Base-by-base conservation (phyloP, 1,140 invertebrate genomes). In the Andrena cerasifolii region DNA sequence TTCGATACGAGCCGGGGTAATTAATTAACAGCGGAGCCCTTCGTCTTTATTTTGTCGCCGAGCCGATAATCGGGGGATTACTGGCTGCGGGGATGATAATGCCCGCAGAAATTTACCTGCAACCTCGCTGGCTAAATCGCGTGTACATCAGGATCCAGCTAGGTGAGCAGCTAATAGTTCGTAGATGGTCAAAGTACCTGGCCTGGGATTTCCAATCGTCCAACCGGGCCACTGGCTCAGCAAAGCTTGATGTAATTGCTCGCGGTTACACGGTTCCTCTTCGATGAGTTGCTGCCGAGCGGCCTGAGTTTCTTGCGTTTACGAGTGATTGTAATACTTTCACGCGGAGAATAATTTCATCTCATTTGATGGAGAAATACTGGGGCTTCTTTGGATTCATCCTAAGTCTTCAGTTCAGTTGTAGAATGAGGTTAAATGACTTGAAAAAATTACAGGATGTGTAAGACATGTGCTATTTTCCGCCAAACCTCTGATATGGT, bases 111-210 rank as follows among this genome's bases (percentile, higher is more conserved):
- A 82, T 82, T 82, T 83, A 83, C 61, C 59, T 71, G 51, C 31
- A 67, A 53, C 47, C 68, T 45, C 31, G 36, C 36, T n/a, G 66
- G 63, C 45, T 65, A 70, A 83, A 79, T 83, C 53, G 80, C 58
- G 51, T 33, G 72, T 24, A 45, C 33, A 45, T n/a, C n/a, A n/a
- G 80, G 78, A 75, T 79, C 47, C 78, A 62, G 71, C 51, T 79
- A 73, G 80, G 70, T 63, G 80, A 76, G 61, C 47, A 67, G 49
- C 68, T 83, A 83, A 84, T 82, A 68, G 75, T 68, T 79, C 80
- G 82, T 83, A 73, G 75, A 33, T 73, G 68, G 73, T 67, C 66
- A 26, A 36, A 21, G 51, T 58, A 31, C 78, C 62, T 61, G 71
- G 63, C 43, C 49, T 4, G 40, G 53, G 58, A 82, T 78, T 65